Base-by-base conservation (phyloP, 2,888 invertebrate species). In the Auanema sp. region DNA sequence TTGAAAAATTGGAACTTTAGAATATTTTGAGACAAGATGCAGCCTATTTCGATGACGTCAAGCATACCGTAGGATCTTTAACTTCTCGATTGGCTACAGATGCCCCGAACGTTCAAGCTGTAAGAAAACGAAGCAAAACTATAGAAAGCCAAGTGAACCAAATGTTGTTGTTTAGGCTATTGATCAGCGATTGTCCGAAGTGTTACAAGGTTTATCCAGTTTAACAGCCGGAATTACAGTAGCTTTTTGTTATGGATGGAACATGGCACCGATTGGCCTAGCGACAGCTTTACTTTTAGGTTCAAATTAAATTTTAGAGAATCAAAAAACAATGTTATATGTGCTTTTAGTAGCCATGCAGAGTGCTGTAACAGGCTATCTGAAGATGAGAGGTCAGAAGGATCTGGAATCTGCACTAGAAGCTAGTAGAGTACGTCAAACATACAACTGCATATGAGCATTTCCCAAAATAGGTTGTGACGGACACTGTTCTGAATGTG, bases 51-150 rank as follows among this genome's bases (percentile, higher is more conserved):
- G 86, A 86, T 74, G 75, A 84, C 25, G 79, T 83, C 23, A 75
- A 79, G n/a, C 83, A 84, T 70, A 81, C 83, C 12, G 72, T 83
- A 42, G 85, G 85, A n/a, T 85, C 81, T 65, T 67, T 85, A 47
- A 81, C 84, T 16, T 83, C 84, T 0, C 73, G 84, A 59, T 75
- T 86, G 44, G 84, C 86, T 2, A 79, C 85, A 52, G 86, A 86
- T 77, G 85, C 85, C 25, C 85, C 86, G 4, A 81, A 85, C 53
- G 83, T 86, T 3, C 85, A 85, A 82, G 79, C 77, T 51, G 85
- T 85, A 66, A 79, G 84, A 64, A 25, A 25, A 18, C 8, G 55
- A 54, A 42, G 14, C 12, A 21, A 41, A 55, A 16, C n/a, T n/a
- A 56, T 14, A n/a, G 21, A 18, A n/a, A 12, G n/a, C 8, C 14